A percentile compares a stretch with the other conserved stretches of the same genome.
These are phyloP conservation scores for Aphidius gifuensis DNA, from an alignment of 1,140 invertebrate genomes.

Conservation along the genomic window DNA sequence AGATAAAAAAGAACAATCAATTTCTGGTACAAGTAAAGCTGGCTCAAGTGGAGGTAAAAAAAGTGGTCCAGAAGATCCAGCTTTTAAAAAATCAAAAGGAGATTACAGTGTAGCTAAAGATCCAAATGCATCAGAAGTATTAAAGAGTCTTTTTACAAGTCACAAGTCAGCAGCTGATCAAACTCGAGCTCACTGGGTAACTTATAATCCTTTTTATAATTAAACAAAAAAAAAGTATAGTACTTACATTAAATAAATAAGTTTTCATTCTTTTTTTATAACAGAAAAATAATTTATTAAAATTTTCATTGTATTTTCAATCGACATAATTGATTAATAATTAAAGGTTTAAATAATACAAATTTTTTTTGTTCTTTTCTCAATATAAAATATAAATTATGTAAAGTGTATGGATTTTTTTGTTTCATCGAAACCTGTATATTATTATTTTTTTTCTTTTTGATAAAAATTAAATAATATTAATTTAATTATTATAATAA, in stretches of 20 bases:
- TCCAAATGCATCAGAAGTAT: slow-evolving; percentile 83
- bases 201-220: slow-evolving; percentile 96
- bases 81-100: slow-evolving; percentile 72
- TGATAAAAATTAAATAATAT: no score
- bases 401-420: no score
- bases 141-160: slow-evolving; percentile 92
- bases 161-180: slow-evolving; percentile 84
- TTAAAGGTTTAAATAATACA: no score
- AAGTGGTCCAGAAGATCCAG: slow-evolving; percentile 60
- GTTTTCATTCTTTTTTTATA: neutral
- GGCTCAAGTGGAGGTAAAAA: slow-evolving; percentile 27
- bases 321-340: no score
- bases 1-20: slow-evolving; percentile 17
- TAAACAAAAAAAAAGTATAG: slow-evolving; percentile 47
- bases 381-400: no score
- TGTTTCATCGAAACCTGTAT: no score
- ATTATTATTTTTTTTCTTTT: no score
- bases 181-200: slow-evolving; percentile 92
- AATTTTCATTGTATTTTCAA: no score
- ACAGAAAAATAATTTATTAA: no score
- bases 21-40: slow-evolving; percentile 12
- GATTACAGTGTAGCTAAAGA: slow-evolving; percentile 88
- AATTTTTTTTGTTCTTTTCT: no score
- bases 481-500: no score
- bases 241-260: no score